Base-by-base conservation (phyloP, 2,797 vertebrate genomes). In the Gymnoscopelus braueri region DNA sequence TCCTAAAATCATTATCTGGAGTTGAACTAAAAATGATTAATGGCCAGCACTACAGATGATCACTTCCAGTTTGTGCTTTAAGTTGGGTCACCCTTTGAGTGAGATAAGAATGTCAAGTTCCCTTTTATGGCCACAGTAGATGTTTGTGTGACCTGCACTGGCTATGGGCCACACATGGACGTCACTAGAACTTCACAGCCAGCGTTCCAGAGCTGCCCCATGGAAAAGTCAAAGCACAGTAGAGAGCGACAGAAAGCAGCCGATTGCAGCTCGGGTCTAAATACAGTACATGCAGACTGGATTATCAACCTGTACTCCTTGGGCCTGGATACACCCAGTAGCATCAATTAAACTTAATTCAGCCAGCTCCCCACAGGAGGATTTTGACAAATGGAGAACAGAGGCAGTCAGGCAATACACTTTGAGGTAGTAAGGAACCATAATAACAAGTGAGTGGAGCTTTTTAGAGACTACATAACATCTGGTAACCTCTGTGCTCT, bases 71-170 rank as follows among this genome's bases (percentile, higher is more conserved):
- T 55, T n/a, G 44, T 23, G 39, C 51, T 81, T 78, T 65, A 66
- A 72, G 67, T 64, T 2, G 39, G 64, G 58, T 50, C 62, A 65
- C 44, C 50, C 58, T 69, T 5, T 6, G 47, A 54, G 63, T 55
- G 44, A 85, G 84, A 89, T 87, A 88, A 88, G 75, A 88, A 83
- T 63, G 63, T 74, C 58, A 79, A 60, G 72, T 82, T 90, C 48
- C 88, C 84, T 84, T 90, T 85, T 84, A 91, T 76, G 87, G 65
- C 73, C 60, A 56, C 14, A 51, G 60, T 48, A 59, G 39, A 71
- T 65, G 65, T 75, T 76, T 83, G 51, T 50, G 57, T 67, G 62
- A 73, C 44, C 57, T 67, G 67, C 35, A 23, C 4, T 1, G 54
- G 51, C 44, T 62, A 39, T 72, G 24, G 26, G 52, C 15, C 54